Evolutionary conservation across 2,888 invertebrate genomes (phyloP).

Genomic region (Drosophila demipolita): DNA sequence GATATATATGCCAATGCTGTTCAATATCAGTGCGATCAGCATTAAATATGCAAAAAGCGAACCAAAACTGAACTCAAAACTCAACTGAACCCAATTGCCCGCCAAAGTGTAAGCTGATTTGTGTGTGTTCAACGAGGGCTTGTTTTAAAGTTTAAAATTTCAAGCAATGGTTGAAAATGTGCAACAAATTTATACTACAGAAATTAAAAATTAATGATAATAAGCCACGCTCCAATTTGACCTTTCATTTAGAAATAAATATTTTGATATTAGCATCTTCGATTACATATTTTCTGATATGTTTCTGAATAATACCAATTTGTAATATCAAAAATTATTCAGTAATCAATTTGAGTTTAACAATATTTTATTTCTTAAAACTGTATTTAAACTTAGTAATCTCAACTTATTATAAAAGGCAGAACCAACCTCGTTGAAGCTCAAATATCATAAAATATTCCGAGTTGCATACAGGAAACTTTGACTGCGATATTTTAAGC

Average conservation of each 20-base stretch:
- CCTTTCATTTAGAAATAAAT: neutral
- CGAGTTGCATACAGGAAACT: conserved; percentile 28
- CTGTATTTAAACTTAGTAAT: neutral
- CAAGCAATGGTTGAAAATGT: neutral
- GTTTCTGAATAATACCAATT: neutral
- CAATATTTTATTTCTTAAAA: neutral
- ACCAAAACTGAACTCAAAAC: conserved; percentile 36
- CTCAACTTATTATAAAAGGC: neutral
- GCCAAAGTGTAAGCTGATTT: conserved; percentile 59
- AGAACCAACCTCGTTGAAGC: conserved; percentile 20
- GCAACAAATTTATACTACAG: neutral
- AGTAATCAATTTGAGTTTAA: neutral
- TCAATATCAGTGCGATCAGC: conserved; percentile 78
- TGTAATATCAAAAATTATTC: neutral
- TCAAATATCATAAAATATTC: conserved; percentile 8
- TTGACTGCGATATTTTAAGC: neutral
- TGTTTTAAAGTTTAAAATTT: neutral
- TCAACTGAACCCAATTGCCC: conserved; percentile 53
- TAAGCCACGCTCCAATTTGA: neutral
- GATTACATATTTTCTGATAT: neutral
- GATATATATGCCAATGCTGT: conserved; percentile 64
- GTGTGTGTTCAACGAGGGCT: conserved; percentile 42
- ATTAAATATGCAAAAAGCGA: conserved; percentile 69
- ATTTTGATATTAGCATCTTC: neutral
- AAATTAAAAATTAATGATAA: neutral